Conservation (phyloP, 2,797 vertebrate species). For the Eupleurogrammus muticus region DNA sequence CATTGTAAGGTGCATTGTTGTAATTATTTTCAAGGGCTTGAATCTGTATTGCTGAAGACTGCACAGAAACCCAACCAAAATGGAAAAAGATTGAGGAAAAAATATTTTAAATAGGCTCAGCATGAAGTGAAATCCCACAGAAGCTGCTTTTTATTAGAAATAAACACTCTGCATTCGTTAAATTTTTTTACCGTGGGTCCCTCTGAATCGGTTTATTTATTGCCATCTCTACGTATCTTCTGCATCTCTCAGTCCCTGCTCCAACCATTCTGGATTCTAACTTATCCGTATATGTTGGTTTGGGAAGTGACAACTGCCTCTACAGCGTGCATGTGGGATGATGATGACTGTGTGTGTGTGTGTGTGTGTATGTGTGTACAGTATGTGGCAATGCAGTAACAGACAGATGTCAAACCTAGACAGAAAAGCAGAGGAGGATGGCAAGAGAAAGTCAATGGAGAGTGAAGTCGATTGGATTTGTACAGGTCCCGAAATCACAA, state of each 20-base stretch:
- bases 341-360: constrained; percentile 18
- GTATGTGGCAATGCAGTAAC: constrained; percentile 52
- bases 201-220: constrained; percentile 70
- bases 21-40: background rate
- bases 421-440: constrained; percentile 47
- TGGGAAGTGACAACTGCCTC: constrained; percentile 50
- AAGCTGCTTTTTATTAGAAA: constrained; percentile 30
- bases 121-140: constrained; percentile 14
- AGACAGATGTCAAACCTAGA: constrained; percentile 67
- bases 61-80: constrained; percentile 17
- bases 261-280: constrained; percentile 43
- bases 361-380: background rate
- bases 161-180: constrained; percentile 48
- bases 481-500: too few species aligned
- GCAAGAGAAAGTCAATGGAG: constrained; percentile 40
- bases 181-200: constrained; percentile 32
- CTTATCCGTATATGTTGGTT: constrained; percentile 65
- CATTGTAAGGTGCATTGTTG: background rate
- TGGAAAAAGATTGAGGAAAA: background rate
- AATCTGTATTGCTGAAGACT: background rate
- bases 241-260: constrained; percentile 24
- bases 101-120: background rate
- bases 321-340: constrained; percentile 44
- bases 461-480: too few species aligned
- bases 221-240: constrained; percentile 60